Conservation (phyloP, 2,888 invertebrate genomes). For the Acrocyrtus sp. region DNA sequence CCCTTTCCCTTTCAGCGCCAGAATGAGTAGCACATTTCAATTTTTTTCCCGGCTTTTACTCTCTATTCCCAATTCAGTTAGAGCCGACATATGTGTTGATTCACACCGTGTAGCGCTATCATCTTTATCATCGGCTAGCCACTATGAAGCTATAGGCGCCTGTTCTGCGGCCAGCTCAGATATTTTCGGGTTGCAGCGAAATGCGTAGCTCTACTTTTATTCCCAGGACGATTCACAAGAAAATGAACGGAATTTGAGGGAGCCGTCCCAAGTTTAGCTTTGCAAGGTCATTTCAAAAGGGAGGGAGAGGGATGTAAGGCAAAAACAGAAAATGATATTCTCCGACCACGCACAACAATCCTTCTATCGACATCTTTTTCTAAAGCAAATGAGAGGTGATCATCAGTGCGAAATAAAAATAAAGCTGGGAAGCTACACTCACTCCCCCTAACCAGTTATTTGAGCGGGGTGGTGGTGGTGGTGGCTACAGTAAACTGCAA, state of each 20-base stretch:
- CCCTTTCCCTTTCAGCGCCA: neutral
- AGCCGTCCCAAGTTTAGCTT: constrained; percentile 1
- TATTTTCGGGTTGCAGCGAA: neutral
- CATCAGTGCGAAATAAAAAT: too few relatives aligned
- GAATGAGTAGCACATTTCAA: constrained; percentile 7
- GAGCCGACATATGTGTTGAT: constrained; percentile 4
- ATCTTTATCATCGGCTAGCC: neutral
- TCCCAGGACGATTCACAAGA: constrained; percentile 1
- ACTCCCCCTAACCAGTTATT: too few relatives aligned
- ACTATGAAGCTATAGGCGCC: neutral
- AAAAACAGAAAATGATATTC: neutral
- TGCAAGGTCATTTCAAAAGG: constrained; percentile 29
- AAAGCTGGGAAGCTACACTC: too few relatives aligned
- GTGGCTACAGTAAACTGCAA: too few relatives aligned
- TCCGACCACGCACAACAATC: neutral
- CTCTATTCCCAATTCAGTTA: neutral
- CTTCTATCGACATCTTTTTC: too few relatives aligned
- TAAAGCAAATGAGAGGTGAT: too few relatives aligned
- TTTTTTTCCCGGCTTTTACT: neutral
- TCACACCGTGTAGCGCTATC: constrained; percentile 15
- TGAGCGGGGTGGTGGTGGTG: too few relatives aligned
- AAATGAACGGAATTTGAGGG: too few relatives aligned
- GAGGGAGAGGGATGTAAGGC: neutral
- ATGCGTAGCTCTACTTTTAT: constrained; percentile 8
- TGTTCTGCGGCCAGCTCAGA: neutral